Base-by-base conservation (phyloP, 2,113 vertebrate species). In the Sitta europaea region DNA sequence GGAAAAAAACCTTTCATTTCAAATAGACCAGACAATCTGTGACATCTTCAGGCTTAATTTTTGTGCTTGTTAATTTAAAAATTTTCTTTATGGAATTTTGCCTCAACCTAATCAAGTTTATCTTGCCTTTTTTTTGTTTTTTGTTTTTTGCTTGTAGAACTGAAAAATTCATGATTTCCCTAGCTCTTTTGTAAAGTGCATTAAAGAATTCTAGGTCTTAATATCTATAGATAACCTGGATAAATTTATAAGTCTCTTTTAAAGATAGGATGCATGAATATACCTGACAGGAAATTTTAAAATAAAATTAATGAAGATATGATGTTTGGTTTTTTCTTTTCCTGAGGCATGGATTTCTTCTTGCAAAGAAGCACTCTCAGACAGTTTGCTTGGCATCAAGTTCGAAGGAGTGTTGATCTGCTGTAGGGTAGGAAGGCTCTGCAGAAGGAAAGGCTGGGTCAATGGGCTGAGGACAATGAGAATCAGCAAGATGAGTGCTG, bases 401-500 rank as follows among this genome's bases (percentile, higher is more conserved):
- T 2, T 81, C 20, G n/a, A 11, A 43, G 28, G 28, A 53, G 11
- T 40, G 11, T 25, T 67, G 59, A 18, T 51, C 24, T 53, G 43
- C 68, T 59, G 23, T 11, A 45, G 68, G 10, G 20, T 21, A 29
- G 17, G 38, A 74, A 51, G 24, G n/a, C 11, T 25, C 38, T 74
- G n/a, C 24, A 53, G 45, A 40, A 33, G 20, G 45, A 40, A 20
- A 53, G 28, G 28, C 24, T 53, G 33, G 45, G n/a, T 33, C 11
- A 6, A 7, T 29, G 23, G 36, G 28, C 28, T 45, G n/a, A 67
- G 38, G 47, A 12, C 45, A 66, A 8, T 45, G 53, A 29, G 13
- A 38, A 36, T 53, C 11, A n/a, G n/a, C 16, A 81, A 29, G 45
- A 14, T 0, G 0, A n/a, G 13, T 25, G 11, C 24, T 25, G 40